A percentile compares a stretch with the other conserved stretches of the same genome.
Evolutionary conservation across 1,140 invertebrate genomes (phyloP).

Genomic region (Drosophila elegans): DNA sequence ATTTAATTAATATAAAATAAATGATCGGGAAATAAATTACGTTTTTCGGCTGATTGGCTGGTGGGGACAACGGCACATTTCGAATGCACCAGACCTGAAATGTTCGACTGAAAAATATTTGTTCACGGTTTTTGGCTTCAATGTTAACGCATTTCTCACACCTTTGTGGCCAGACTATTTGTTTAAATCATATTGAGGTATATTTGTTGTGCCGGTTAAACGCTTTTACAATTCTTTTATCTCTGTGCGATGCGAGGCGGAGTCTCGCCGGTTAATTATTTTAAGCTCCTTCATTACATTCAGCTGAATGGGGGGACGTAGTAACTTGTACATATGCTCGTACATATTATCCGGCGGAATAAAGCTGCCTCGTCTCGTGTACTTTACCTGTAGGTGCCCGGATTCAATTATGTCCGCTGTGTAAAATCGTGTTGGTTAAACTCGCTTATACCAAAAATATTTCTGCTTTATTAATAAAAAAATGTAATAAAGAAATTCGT

Average conservation of each 20-base stretch:
- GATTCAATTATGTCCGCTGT: constrained; percentile 22
- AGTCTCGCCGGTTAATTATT: constrained; percentile 54
- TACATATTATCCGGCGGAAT: neutral
- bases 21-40: constrained; percentile 76
- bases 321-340: constrained; percentile 10
- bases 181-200: constrained; percentile 37
- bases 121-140: constrained; percentile 48
- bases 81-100: constrained; percentile 64
- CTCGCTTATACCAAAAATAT: constrained; percentile 6
- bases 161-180: constrained; percentile 22
- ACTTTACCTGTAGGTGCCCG: neutral
- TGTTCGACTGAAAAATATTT: constrained; percentile 55
- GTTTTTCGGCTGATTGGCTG: constrained; percentile 10
- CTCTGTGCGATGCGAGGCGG: constrained; percentile 4
- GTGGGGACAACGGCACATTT: neutral
- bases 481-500: neutral
- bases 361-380: neutral
- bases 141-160: constrained; percentile 17
- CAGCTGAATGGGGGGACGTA: constrained; percentile 3
- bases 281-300: constrained; percentile 52
- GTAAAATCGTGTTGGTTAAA: neutral
- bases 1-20: constrained; percentile 83
- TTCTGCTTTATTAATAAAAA: constrained; percentile 11
- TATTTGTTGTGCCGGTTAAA: constrained; percentile 49
- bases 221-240: constrained; percentile 36